Evolutionary conservation across 2,797 vertebrate species (phyloP), one percentile per base, ranked within the genome.

Genomic region (Alectoris magna): DNA sequence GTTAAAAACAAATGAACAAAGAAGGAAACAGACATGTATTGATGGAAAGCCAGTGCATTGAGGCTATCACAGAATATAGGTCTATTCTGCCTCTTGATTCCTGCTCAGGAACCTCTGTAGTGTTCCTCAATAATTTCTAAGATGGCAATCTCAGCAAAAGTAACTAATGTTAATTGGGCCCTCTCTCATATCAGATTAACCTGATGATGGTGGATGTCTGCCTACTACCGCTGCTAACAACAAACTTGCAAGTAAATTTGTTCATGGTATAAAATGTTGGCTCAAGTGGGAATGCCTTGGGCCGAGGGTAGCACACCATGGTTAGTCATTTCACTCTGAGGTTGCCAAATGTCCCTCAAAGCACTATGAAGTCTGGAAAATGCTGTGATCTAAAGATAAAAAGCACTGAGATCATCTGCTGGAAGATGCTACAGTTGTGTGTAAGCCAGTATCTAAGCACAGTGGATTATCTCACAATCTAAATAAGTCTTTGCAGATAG

Each of bases 351-450:
- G 26, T 14, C 71, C 44, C 63, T 64, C 23, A 62, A 41, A 75
- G 13, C 48, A 8, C 1, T 23, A 16, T 34, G 34, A 73, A 91
- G 66, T 18, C 26, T 31, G 14, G 34, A 23, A 58, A 84, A 73
- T 9, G 7, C 14, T 73, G 11, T 38, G 12, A 24, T 46, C 14
- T 38, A 55, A 79, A 69, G 41, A 13, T 19, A 38, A 53, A 88
- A 88, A 69, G 9, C 24, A 48, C 27, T 0, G 0, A 69, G 14
- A 15, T 48, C 14, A 2, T 31, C 44, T 60, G 48, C 76, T 83
- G 58, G 53, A 48, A 84, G 44, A 39, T 60, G 34, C 48, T 55
- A 48, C 31, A 17, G 34, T 34, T 38, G 19, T 66, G 29, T 72
- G 3, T 41, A 34, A 67, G 19, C 16, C 24, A 21, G 14, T 36